These are phyloP conservation scores for Calidris pygmaea DNA, from an alignment of 2,113 vertebrate genomes.

Conservation along the genomic window DNA sequence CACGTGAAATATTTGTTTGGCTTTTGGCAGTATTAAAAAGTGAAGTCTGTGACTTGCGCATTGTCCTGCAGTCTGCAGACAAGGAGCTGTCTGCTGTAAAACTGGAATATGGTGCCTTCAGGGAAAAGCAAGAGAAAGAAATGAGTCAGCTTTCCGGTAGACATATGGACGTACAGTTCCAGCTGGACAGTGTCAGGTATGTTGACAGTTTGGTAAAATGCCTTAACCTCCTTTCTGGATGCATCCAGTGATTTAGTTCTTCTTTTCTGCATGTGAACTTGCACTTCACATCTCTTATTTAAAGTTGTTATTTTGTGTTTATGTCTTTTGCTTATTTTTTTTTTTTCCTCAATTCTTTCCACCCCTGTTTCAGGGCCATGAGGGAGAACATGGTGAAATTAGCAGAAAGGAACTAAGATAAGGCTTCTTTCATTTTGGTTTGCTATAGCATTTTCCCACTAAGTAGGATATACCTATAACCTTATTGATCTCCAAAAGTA, in stretches of 20 bases:
- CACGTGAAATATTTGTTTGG: background rate
- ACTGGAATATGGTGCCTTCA: constrained; percentile 66
- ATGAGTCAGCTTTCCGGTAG: constrained; percentile 80
- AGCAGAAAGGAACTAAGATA: background rate
- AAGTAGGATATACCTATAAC: background rate
- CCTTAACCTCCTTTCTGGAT: background rate
- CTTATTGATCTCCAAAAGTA: background rate
- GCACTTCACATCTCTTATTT: background rate
- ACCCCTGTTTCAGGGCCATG: background rate
- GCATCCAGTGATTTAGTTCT: background rate
- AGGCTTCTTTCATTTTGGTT: background rate
- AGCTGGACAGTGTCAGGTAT: constrained; percentile 90
- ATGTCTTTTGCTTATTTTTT: background rate
- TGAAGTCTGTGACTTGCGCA: constrained; percentile 89
- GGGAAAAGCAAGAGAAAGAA: constrained; percentile 82
- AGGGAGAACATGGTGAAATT: background rate
- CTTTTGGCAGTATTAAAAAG: constrained; percentile 82
- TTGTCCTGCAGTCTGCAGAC: constrained; percentile 93
- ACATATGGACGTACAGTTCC: constrained; percentile 86
- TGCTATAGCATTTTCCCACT: background rate
- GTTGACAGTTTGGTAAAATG: background rate
- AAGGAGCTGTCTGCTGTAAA: constrained; percentile 84
- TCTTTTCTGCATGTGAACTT: background rate
- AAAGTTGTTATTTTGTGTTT: background rate
- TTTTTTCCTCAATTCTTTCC: background rate